These are phyloP conservation scores for Auanema freiburgensis DNA, from an alignment of 2,888 invertebrate species.

Conservation along the genomic window DNA sequence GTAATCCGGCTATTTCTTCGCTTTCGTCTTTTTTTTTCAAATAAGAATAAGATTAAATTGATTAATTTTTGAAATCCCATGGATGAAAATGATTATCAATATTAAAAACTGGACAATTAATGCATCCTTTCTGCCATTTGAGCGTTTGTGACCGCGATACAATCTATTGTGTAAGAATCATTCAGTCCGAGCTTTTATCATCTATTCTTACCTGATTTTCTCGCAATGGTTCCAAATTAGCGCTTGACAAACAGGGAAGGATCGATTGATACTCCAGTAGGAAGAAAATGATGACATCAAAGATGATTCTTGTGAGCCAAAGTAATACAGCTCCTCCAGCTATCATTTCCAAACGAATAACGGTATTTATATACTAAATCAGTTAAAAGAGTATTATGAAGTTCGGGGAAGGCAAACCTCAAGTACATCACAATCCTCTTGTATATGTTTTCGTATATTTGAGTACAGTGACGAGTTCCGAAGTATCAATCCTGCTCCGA, in stretches of 20 bases:
- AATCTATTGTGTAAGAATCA: constrained; percentile 20
- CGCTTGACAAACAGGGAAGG: constrained; percentile 38
- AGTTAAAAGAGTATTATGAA: not conserved
- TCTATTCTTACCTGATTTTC: constrained; percentile 24
- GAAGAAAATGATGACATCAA: constrained; percentile 42
- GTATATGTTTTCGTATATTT: constrained; percentile 29
- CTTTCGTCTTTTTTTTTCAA: too few species aligned
- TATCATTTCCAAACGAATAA: constrained; percentile 42
- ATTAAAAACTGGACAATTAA: constrained; percentile 48
- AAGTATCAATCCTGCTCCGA: constrained; percentile 37
- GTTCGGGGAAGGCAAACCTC: constrained; percentile 25
- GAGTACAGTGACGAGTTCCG: constrained; percentile 33
- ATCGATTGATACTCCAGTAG: constrained; percentile 40
- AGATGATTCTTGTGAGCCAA: constrained; percentile 48
- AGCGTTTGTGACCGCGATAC: constrained; percentile 26
- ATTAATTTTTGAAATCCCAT: constrained; percentile 49
- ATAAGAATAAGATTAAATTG: too few species aligned
- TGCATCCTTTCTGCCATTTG: constrained; percentile 41
- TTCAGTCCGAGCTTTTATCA: not conserved
- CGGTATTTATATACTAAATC: constrained; percentile 45
- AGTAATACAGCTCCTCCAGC: constrained; percentile 49
- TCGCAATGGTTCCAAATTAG: constrained; percentile 26
- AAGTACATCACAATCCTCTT: constrained; percentile 39
- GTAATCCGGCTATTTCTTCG: too few species aligned
- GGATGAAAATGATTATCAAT: constrained; percentile 45